Percentiles rank a stretch among this genome's conserved stretches.
phyloP scores from a whole-genome alignment of 92 coral and sea anemone species.

The Actinernus sp. region DNA sequence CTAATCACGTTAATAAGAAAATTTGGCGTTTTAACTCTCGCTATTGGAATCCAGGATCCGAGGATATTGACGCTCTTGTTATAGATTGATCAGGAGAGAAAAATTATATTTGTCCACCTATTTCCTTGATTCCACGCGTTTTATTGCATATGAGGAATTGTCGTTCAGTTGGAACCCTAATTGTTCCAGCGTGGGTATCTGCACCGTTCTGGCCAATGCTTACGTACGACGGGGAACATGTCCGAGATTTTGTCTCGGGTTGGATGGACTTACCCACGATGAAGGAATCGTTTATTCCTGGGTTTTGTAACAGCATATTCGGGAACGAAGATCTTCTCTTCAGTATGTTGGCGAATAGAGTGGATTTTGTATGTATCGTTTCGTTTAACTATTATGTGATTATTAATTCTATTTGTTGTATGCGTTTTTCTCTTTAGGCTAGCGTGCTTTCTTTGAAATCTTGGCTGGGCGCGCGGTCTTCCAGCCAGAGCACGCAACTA shows the following conservation, averaged over 20 bases:
- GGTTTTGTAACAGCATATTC: not conserved
- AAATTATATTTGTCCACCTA: constrained; percentile 44
- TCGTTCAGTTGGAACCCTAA: constrained; percentile 22
- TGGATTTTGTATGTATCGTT: no score
- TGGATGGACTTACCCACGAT: constrained; percentile 1
- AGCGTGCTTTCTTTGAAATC: no score
- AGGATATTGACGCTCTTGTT: constrained; percentile 42
- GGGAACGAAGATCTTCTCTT: no score
- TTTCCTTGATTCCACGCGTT: constrained; percentile 38
- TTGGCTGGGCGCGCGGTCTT: no score
- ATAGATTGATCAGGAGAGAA: constrained; percentile 40
- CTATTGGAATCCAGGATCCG: constrained; percentile 60
- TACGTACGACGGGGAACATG: not conserved
- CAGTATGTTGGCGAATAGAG: no score
- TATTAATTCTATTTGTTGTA: no score
- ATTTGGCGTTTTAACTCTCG: constrained; percentile 39
- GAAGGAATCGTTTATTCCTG: not conserved
- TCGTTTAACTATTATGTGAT: no score
- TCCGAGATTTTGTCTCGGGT: not conserved
- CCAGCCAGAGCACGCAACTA: no score
- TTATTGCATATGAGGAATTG: constrained; percentile 32
- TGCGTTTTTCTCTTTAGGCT: no score
- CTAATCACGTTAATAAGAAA: constrained; percentile 37
- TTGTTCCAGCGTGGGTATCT: constrained; percentile 36
- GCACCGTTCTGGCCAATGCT: constrained; percentile 18